Base-by-base conservation (phyloP, 2,888 invertebrate genomes). In the Drosophila suboccidentalis region DNA sequence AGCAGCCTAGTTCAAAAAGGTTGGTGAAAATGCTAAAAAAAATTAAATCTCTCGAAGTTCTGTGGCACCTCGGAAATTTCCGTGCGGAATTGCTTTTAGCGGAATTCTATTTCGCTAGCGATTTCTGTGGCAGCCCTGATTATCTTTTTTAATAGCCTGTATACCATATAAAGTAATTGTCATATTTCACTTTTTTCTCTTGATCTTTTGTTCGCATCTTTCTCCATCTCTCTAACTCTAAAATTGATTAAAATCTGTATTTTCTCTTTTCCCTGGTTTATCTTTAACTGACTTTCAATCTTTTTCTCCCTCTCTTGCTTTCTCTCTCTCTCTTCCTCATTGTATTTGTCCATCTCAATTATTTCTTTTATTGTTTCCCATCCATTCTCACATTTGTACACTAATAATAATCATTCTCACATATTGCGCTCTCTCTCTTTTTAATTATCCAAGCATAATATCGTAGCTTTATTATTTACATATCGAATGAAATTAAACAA, bases 401-500 rank as follows among this genome's bases (percentile, higher is more conserved):
- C 10, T n/a, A 1, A 15, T 10, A 29, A 32, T 15, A 29, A 13
- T 3, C 17, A 11, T 10, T 47, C 29, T 47, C 17, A 2, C 17
- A 5, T 38, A n/a, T 13, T 5, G 26, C 22, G 1, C 22, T 4
- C 22, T 22, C 22, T 3, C 5, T 3, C 11, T 39, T 10, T 0
- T 3, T 8, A 6, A 15, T 15, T 39, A n/a, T 39, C 8, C 19
- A 22, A 44, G 13, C 15, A 38, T 17, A 5, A 38, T 17, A 5
- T 17, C 17, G 5, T 17, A 8, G 29, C 8, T 8, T 34, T 61
- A 39, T 51, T 57, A 68, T 69, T 64, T 73, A 74, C 57, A 80
- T 67, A 60, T 51, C 32, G 39, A 76, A 73, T 71, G 63, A 60
- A 76, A 66, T 70, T 54, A 65, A 78, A 68, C 71, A 67, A 64